These are phyloP conservation scores for Eristalis tenax DNA, from an alignment of 2,888 invertebrate genomes.

Conservation along the genomic window DNA sequence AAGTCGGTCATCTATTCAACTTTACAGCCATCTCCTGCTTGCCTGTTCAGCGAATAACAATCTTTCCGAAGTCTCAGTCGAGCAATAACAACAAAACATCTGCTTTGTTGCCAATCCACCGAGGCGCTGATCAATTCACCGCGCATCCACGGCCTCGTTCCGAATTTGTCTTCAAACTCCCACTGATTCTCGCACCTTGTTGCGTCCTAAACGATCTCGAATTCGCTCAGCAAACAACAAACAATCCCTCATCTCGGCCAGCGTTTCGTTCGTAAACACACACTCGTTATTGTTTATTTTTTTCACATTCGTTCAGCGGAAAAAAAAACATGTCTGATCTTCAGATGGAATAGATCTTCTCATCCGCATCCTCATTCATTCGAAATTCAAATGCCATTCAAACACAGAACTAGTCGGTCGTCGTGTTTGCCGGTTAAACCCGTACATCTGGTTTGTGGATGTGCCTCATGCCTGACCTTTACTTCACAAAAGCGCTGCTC, in stretches of 20 bases:
- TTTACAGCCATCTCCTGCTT: too few species aligned
- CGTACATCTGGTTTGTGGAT: constrained; percentile 24
- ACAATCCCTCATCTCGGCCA: not conserved
- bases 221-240: not conserved
- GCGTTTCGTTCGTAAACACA: not conserved
- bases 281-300: not conserved
- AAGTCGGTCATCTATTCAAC: too few species aligned
- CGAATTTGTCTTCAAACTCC: not conserved
- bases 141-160: not conserved
- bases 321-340: not conserved
- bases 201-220: not conserved
- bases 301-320: not conserved
- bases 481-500: constrained; percentile 11
- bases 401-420: not conserved
- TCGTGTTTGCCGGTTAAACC: constrained; percentile 4
- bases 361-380: not conserved
- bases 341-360: not conserved
- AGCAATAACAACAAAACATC: too few species aligned
- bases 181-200: not conserved
- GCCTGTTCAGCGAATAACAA: too few species aligned
- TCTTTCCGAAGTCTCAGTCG: too few species aligned
- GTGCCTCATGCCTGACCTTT: constrained; percentile 44
- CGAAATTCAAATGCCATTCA: constrained; percentile 10
- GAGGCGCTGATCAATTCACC: too few species aligned
- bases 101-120: not conserved